Conservation (phyloP, 2,888 invertebrate genomes). For the Anoplius nigerrimus region DNA sequence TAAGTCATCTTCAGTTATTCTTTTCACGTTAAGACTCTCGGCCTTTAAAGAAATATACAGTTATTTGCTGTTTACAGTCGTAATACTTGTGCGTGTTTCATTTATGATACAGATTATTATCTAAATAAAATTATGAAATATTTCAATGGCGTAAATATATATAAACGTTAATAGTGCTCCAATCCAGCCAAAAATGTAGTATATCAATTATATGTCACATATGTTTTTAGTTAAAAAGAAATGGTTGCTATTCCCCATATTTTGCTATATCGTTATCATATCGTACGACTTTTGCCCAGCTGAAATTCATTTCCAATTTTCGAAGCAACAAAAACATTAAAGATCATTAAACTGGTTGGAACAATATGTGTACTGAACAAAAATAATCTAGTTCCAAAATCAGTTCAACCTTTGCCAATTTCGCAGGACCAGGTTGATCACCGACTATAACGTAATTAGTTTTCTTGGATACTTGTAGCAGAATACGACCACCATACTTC, state of each 20-base stretch:
- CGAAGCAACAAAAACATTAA: too few relatives aligned
- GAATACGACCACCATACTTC: conserved; percentile 88
- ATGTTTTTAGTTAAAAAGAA: too few relatives aligned
- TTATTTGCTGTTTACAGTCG: neutral
- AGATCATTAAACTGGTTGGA: too few relatives aligned
- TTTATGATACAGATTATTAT: neutral
- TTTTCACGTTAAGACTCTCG: conserved; percentile 81
- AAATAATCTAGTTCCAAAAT: neutral
- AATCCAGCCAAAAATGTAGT: too few relatives aligned
- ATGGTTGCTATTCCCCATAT: too few relatives aligned
- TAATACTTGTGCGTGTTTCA: neutral
- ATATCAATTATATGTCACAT: too few relatives aligned
- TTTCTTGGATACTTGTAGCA: conserved; percentile 85
- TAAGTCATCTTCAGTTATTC: conserved; percentile 88
- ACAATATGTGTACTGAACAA: conserved; percentile 50
- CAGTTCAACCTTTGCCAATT: conserved; percentile 80
- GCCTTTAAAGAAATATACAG: conserved; percentile 72
- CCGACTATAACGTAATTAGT: conserved; percentile 90
- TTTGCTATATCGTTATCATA: too few relatives aligned
- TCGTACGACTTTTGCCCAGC: too few relatives aligned
- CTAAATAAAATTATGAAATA: too few relatives aligned
- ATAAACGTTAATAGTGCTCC: too few relatives aligned
- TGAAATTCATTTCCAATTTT: too few relatives aligned
- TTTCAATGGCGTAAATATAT: too few relatives aligned
- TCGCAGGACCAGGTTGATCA: conserved; percentile 90